A percentile compares a stretch with the other conserved stretches of the same genome.
Evolutionary conservation across 2,113 vertebrate species (phyloP).

Genomic region (Ptychochromis oligacanthus): DNA sequence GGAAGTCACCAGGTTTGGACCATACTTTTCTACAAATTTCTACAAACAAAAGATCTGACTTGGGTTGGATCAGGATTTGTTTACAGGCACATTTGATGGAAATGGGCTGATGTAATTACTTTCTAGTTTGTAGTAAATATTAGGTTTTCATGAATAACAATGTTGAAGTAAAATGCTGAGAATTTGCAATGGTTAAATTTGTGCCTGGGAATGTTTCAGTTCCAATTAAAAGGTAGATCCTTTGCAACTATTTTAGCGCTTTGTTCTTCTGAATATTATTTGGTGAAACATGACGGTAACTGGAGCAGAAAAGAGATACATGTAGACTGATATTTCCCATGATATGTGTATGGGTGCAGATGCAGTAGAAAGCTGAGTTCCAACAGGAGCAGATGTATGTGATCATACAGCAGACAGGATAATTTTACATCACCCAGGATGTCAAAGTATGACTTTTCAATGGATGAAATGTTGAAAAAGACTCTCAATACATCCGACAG

Average conservation of each 20-base stretch:
- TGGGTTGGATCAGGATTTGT: accelerated
- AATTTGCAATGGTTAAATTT: neutral
- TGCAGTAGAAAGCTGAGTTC: neutral
- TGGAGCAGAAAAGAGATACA: neutral
- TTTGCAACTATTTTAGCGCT: neutral
- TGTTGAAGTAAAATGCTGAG: neutral
- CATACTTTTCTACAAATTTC: neutral
- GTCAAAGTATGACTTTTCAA: neutral
- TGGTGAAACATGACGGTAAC: neutral
- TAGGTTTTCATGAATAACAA: too few species aligned
- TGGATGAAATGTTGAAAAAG: neutral
- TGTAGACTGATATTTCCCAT: neutral
- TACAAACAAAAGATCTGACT: neutral
- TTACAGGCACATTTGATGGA: neutral
- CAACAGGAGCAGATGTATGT: neutral
- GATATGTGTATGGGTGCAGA: neutral
- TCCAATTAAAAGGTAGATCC: accelerated
- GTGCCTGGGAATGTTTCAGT: neutral
- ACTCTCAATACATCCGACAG: neutral
- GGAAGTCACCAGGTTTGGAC: accelerated
- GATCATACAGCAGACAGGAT: neutral
- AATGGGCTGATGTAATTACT: neutral
- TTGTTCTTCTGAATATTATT: neutral
- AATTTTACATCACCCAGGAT: neutral
- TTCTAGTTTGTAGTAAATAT: neutral